These are phyloP conservation scores for Teleiodes luculella DNA, from an alignment of 2,888 invertebrate species.

Conservation along the genomic window DNA sequence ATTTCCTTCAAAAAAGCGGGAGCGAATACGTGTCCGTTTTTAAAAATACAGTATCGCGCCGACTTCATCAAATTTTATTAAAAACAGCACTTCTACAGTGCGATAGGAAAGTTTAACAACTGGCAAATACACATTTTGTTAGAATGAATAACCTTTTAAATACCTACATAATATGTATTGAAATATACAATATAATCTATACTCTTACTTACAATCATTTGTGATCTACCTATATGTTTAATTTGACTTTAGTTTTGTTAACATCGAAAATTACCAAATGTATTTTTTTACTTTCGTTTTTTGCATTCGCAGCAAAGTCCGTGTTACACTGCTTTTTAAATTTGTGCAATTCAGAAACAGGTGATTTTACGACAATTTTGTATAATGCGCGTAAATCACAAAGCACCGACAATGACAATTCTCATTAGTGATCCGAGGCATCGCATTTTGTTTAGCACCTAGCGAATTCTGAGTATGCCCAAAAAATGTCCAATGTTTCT, in stretches of 20 bases:
- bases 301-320: too few relatives aligned
- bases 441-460: constrained; percentile 28
- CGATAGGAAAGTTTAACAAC: too few relatives aligned
- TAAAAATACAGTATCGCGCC: constrained; percentile 38
- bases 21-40: constrained; percentile 39
- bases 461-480: constrained; percentile 48
- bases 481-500: constrained; percentile 40
- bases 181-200: too few relatives aligned
- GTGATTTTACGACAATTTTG: not conserved
- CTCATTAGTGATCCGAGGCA: constrained; percentile 34
- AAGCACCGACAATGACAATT: constrained; percentile 24
- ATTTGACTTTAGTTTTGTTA: too few relatives aligned
- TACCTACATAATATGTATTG: too few relatives aligned
- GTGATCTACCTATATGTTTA: too few relatives aligned
- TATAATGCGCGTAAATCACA: constrained; percentile 16
- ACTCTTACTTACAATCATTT: too few relatives aligned
- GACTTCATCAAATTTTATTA: constrained; percentile 51
- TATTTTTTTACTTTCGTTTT: too few relatives aligned
- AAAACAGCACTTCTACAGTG: too few relatives aligned
- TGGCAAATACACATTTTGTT: too few relatives aligned
- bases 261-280: too few relatives aligned
- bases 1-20: constrained; percentile 37
- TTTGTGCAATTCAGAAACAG: not conserved
- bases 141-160: too few relatives aligned
- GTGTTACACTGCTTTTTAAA: not conserved